These are phyloP conservation scores for Siphonodentalium dalli DNA, from an alignment of 2,888 invertebrate species.

Conservation along the genomic window DNA sequence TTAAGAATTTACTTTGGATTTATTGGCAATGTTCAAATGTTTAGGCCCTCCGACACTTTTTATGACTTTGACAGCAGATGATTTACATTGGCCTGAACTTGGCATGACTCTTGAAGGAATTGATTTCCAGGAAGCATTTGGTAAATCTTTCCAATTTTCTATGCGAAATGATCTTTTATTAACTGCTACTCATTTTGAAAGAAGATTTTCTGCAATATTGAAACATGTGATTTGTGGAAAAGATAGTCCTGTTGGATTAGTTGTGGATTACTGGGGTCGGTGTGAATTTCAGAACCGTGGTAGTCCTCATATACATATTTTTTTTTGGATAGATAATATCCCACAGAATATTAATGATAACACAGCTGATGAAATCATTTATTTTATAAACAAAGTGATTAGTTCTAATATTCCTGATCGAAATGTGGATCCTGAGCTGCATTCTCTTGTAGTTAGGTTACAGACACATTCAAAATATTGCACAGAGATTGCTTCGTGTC, in stretches of 20 bases:
- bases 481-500: slow-evolving; percentile 4
- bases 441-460: slow-evolving; percentile 9
- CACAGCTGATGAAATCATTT: neutral
- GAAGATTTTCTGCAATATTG: slow-evolving; percentile 19
- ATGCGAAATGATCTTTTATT: slow-evolving; percentile 17
- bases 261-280: slow-evolving; percentile 16
- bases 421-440: neutral
- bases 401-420: slow-evolving; percentile 8
- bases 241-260: slow-evolving; percentile 18
- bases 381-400: slow-evolving; percentile 17
- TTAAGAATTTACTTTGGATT: slow-evolving; percentile 21
- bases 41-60: slow-evolving; percentile 12
- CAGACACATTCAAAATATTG: slow-evolving; percentile 24
- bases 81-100: slow-evolving; percentile 2
- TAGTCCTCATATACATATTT: slow-evolving; percentile 26
- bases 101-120: too few relatives aligned
- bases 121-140: too few relatives aligned
- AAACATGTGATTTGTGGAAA: slow-evolving; percentile 14
- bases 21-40: slow-evolving; percentile 21
- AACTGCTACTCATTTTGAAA: slow-evolving; percentile 24
- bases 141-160: too few relatives aligned
- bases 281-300: slow-evolving; percentile 27
- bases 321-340: slow-evolving; percentile 20
- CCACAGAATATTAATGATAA: slow-evolving; percentile 4
- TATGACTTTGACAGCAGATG: slow-evolving; percentile 5